These are phyloP conservation scores for Galaxea fascicularis DNA, from an alignment of 92 coral and sea anemone species.

Conservation along the genomic window DNA sequence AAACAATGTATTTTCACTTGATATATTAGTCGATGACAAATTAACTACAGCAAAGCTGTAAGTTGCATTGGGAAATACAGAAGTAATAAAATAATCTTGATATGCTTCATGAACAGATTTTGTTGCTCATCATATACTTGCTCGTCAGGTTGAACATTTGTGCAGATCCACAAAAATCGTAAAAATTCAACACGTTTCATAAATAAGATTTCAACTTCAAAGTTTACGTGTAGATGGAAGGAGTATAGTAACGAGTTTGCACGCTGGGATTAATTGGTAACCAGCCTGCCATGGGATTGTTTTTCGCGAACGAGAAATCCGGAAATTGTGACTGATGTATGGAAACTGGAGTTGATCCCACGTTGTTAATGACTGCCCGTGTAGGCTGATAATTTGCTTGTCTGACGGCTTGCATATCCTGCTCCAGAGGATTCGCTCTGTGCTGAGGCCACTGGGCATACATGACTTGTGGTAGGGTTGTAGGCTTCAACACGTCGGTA, in stretches of 20 bases:
- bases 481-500: slow-evolving; percentile 8
- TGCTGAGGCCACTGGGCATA: slow-evolving; percentile 25
- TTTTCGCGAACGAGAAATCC: slow-evolving; percentile 25
- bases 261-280: slow-evolving; percentile 10
- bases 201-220: background rate
- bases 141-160: no score
- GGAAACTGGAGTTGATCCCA: slow-evolving; percentile 15
- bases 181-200: no score
- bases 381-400: slow-evolving; percentile 14
- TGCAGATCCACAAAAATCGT: no score
- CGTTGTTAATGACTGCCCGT: slow-evolving; percentile 9
- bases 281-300: slow-evolving; percentile 25
- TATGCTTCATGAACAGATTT: no score
- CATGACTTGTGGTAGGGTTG: background rate
- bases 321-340: slow-evolving; percentile 7
- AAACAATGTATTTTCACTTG: background rate
- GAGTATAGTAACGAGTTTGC: slow-evolving; percentile 15
- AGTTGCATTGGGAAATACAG: no score
- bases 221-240: background rate
- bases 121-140: no score
- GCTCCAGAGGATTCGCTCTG: slow-evolving; percentile 6
- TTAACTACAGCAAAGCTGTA: background rate
- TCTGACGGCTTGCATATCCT: slow-evolving; percentile 27
- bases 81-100: no score
- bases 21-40: background rate